Evolutionary conservation across 2,113 vertebrate genomes (phyloP), one percentile per base, ranked within the genome.

Genomic region (Pao palembangensis): DNA sequence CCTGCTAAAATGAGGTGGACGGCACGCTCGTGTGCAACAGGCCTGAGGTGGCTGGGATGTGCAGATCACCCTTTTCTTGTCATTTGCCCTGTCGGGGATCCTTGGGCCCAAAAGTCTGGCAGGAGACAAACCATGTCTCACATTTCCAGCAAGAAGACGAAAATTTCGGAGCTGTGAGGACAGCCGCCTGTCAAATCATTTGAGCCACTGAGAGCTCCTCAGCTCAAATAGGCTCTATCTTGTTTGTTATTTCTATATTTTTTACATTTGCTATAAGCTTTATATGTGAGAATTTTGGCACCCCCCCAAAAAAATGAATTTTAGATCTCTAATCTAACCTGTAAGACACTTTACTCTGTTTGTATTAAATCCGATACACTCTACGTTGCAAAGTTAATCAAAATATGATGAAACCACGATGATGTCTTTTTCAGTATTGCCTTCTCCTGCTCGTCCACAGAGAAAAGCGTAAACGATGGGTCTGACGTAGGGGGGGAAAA

Each of bases 41-140:
- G 87, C 79, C 16, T 64, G 58, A 54, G 21, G 74, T 87, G 84
- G 82, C 71, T 87, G 86, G 83, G 72, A 58, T 84, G 87, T 88
- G 89, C 89, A 89, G 90, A 81, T 85, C 85, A 84, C 86, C 85
- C 87, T 91, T 28, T 90, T 73, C 73, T 61, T 55, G 63, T 68
- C 61, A 47, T 73, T 81, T 72, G 47, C 48, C 43, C 73, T 80
- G 58, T 61, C 64, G 15, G 74, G 25, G 67, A 65, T 67, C 74
- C 63, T 70, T 54, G 44, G 49, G 41, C 59, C 68, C 46, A 2
- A 47, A 64, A 83, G 82, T 75, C 69, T 81, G 64, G 76, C 80
- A 87, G 75, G 85, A 82, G 86, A 74, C 76, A 83, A 78, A 65
- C 43, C 44, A 17, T 21, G 51, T 53, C 28, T 51, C 11, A 58